Evolutionary conservation across 1,140 invertebrate species (phyloP).

Genomic region (Atta texana): DNA sequence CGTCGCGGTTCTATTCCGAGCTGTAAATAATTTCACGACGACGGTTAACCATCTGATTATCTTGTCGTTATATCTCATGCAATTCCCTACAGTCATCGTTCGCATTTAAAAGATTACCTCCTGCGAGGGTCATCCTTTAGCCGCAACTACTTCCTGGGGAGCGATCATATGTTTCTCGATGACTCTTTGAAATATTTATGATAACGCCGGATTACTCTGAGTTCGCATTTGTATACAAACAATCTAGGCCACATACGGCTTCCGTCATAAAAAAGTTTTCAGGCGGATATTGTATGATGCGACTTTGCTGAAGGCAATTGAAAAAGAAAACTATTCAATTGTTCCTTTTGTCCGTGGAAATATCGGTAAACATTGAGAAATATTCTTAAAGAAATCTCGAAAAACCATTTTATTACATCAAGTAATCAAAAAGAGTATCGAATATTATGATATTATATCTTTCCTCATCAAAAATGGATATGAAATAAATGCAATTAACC

Average conservation of each 20-base stretch:
- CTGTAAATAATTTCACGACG: conserved; percentile 27
- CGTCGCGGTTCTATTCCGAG: background rate
- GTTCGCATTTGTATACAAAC: conserved; percentile 29
- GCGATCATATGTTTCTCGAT: conserved; percentile 63
- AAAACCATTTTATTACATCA: too few relatives aligned
- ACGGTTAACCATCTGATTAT: conserved; percentile 46
- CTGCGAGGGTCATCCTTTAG: conserved; percentile 63
- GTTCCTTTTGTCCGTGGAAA: background rate
- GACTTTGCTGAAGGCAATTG: conserved; percentile 14
- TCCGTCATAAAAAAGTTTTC: conserved; percentile 41
- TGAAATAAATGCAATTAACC: too few relatives aligned
- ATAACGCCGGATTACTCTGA: conserved; percentile 49
- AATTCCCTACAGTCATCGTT: conserved; percentile 32
- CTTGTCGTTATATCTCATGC: conserved; percentile 54
- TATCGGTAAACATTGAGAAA: background rate
- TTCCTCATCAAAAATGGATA: too few relatives aligned
- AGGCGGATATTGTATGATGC: background rate
- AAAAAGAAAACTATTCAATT: background rate
- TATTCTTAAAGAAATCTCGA: too few relatives aligned
- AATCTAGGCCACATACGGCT: conserved; percentile 16
- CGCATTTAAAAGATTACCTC: conserved; percentile 71
- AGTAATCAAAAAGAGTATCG: too few relatives aligned
- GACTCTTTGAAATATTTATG: conserved; percentile 66
- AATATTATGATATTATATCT: too few relatives aligned
- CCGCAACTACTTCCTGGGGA: conserved; percentile 66